Evolutionary conservation across 2,797 vertebrate species (phyloP), one percentile per base, ranked within the genome.

Genomic region (Rousettus madagascariensis): DNA sequence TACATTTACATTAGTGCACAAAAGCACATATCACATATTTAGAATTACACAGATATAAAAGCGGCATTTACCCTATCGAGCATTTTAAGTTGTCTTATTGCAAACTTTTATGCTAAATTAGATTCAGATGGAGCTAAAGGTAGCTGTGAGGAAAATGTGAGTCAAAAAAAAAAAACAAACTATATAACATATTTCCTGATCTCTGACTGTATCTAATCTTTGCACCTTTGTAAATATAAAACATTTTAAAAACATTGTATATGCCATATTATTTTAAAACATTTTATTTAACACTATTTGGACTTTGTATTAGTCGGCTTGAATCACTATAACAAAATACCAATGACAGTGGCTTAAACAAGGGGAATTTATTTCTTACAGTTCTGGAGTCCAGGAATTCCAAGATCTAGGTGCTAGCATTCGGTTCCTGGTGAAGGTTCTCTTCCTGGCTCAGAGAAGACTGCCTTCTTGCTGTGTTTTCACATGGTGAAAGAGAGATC

Each of bases 61-160:
- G 20, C 15, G 66, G 63, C 36, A 79, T 30, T 90, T 96, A 83
- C 2, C 10, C 38, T 36, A 19, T 38, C 22, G 71, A 86, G 22
- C 74, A 57, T 91, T 96, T 46, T 93, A 36, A 89, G 28, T 85
- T 91, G 12, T 90, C 46, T 95, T 90, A 88, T 65, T 26, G 9
- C 16, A 85, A 55, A 26, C 5, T 71, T 94, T 91, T 68, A 91
- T 65, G 28, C 57, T 92, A 80, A 66, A 69, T 75, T 90, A 46
- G 96, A 82, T 91, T 96, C 49, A 90, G 61, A 30, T 80, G 24
- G 65, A 84, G 33, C 46, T 78, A 79, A 79, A 63, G 0, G 6
- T 72, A 28, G 1, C 46, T 11, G 22, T 51, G 20, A 75, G 74
- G 53, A 74, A 63, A 55, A 68, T 9, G 4, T 75, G 46, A 78